Evolutionary conservation across 1,140 invertebrate species (phyloP).

Genomic region (Armadillidium nasatum): DNA sequence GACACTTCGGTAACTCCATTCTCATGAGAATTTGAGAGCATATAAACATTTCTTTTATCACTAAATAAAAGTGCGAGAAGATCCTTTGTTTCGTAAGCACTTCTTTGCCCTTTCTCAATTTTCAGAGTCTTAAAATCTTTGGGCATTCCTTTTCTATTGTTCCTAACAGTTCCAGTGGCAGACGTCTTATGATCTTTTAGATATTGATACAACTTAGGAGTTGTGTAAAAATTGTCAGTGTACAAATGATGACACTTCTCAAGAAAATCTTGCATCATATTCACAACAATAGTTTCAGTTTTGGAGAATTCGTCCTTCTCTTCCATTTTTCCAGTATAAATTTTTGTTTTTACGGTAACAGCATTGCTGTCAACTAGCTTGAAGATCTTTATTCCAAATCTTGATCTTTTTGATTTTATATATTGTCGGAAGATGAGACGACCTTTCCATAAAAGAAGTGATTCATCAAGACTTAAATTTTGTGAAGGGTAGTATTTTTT

Average conservation of each 20-base stretch:
- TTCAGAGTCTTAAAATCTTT: not conserved
- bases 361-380: slow-evolving; percentile 4
- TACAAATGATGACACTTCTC: slow-evolving; percentile 14
- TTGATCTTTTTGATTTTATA: slow-evolving; percentile 27
- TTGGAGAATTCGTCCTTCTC: not conserved
- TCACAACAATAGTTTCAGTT: not conserved
- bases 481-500: slow-evolving; percentile 18
- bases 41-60: not conserved
- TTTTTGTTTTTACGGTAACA: not conserved
- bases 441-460: slow-evolving; percentile 29
- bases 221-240: slow-evolving; percentile 12
- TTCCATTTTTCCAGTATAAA: not conserved
- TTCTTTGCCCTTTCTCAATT: not conserved
- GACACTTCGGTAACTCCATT: not conserved
- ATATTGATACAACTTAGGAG: slow-evolving; percentile 8
- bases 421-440: slow-evolving; percentile 24
- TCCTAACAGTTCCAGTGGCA: not conserved
- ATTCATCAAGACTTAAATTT: slow-evolving; percentile 35
- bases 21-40: slow-evolving; percentile 6
- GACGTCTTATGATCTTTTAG: slow-evolving; percentile 3
- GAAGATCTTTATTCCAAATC: slow-evolving; percentile 28
- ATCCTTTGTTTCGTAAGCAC: slow-evolving; percentile 3
- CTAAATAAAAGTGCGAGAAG: slow-evolving; percentile 10
- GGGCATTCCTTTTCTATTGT: not conserved
- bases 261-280: not conserved